Evolutionary conservation across 2,888 invertebrate species (phyloP), one percentile per base, ranked within the genome.

Genomic region (Drosophila mayaguana): DNA sequence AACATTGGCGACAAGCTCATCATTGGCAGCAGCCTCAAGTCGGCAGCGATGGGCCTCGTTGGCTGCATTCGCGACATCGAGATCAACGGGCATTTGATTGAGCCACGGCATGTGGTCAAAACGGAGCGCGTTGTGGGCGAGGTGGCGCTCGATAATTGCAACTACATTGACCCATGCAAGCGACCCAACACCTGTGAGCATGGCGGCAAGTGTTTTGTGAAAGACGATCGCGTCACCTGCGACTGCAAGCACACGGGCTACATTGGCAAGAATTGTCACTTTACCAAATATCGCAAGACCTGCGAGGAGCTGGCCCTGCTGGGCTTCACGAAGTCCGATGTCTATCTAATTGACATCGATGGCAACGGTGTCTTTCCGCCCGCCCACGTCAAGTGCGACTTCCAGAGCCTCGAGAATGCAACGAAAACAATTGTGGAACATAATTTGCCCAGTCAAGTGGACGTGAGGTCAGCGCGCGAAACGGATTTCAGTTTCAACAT

Each of bases 181-280:
- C 94, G 97, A 72, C 97, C 97, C 0, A 97, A 97, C 86, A 97
- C 97, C 50, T 98, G 98, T 89, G 97, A 98, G 88, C 98, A 98
- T 91, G 97, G 96, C 2, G 98, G 98, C 0, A 95, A 96, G 85
- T 98, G 98, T 93, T 96, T 97, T 28, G 97, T 98, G 0, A 96
- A 96, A 89, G 97, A 98, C 91, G 97, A 97, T 87, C 94, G 96
- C 61, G 95, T 98, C 48, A 96, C 96, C 36, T 98, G 98, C 91
- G 97, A 98, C 89, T 98, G 98, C 92, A 95, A 96, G 48, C 96
- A 96, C 76, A 98, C 97, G 6, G 97, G 97, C 0, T 98, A 98
- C 90, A 96, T 96, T 51, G 98, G 98, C 12, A 97, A 97, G 90
- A 98, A 98, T 90, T 98, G 98, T 87, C 98, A 98, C 91, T 98